Base-by-base conservation (phyloP, 2,888 invertebrate species). In the Hoplodrina ambigua region DNA sequence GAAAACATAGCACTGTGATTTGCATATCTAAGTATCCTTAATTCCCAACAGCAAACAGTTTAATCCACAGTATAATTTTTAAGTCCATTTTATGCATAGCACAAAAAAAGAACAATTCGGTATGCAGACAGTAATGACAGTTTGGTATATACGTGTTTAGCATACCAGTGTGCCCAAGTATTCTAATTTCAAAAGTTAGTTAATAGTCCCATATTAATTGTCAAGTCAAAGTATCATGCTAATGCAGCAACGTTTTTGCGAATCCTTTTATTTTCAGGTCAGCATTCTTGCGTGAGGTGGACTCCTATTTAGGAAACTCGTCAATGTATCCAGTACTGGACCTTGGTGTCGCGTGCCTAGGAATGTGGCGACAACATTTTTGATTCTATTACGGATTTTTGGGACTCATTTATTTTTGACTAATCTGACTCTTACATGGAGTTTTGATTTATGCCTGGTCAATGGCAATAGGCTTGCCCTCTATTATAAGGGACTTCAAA, bases 261-360 rank as follows among this genome's bases (percentile, higher is more conserved):
- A 71, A 83, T 80, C 75, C 65, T 80, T 87, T 89, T 90, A 87
- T 91, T 88, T 89, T 87, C 85, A 87, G 80, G 85, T 85, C 87
- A 86, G 86, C 88, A 89, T 92, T 90, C 91, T 86, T 84, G 82
- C 49, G 65, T 72, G 82, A 81, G 85, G 83, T 81, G 83, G 74
- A 84, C 78, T 86, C 92, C 93, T 86, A 85, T 91, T 92, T 90
- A 89, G 92, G 93, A 92, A 93, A 92, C 92, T 85, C 88, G 93
- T 91, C 91, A 89, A 89, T 86, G 87, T 86, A 77, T 81, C 87
- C 78, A 87, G 85, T 83, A 85, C 83, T 80, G 85, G 83, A 72
- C 82, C 74, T 77, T 84, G 70, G 84, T 86, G 92, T 89, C 93
- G 90, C 92, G 92, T 93, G 92, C 91, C 90, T 89, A 85, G 74